A percentile compares a stretch with the other conserved stretches of the same genome.
These are phyloP conservation scores for Diogma glabrata DNA, from an alignment of 2,888 invertebrate genomes.

Conservation along the genomic window DNA sequence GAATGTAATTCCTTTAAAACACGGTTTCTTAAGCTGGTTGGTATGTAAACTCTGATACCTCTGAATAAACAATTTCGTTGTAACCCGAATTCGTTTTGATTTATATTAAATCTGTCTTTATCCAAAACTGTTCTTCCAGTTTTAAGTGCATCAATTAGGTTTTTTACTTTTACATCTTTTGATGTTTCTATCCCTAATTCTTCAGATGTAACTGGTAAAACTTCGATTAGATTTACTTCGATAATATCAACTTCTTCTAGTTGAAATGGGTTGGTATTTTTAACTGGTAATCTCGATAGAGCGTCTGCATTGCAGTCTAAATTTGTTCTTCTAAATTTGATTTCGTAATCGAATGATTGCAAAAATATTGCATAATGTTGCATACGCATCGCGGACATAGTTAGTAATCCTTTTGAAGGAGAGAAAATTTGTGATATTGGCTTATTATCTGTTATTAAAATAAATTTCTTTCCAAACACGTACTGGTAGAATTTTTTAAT, in stretches of 20 bases:
- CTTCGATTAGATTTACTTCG: neutral
- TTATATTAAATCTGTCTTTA: neutral
- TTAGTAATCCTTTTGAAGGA: too few relatives aligned
- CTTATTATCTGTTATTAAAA: constrained; percentile 18
- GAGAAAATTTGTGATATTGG: neutral
- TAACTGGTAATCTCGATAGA: neutral
- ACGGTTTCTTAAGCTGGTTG: constrained; percentile 9
- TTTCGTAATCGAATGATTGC: neutral
- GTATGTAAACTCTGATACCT: constrained; percentile 12
- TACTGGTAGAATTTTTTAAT: constrained; percentile 31
- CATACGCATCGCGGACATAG: neutral
- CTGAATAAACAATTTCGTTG: constrained; percentile 16
- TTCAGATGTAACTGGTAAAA: neutral
- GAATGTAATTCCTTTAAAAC: constrained; percentile 16
- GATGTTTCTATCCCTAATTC: too few relatives aligned
- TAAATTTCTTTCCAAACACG: constrained; percentile 30
- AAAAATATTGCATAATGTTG: neutral
- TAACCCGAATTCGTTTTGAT: constrained; percentile 16
- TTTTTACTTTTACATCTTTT: too few relatives aligned
- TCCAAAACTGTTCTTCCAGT: neutral
- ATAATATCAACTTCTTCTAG: neutral
- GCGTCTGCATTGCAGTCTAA: too few relatives aligned
- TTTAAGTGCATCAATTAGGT: neutral
- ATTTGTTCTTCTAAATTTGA: neutral
- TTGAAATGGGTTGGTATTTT: neutral